Conservation (phyloP, 1,140 invertebrate species). For the Dendroctonus valens region DNA sequence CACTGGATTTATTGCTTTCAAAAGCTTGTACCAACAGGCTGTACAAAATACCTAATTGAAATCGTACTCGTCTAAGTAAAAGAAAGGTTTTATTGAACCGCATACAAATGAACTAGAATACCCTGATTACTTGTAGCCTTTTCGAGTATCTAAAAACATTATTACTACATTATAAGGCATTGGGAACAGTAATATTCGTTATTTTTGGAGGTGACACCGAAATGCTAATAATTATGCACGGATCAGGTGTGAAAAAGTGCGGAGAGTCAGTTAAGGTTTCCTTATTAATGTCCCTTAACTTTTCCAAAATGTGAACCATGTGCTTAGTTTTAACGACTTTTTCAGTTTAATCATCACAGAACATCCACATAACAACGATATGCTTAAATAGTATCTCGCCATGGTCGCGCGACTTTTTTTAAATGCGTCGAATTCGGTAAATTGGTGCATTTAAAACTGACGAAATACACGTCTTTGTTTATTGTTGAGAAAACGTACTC, state of each 20-base stretch:
- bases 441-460: not conserved
- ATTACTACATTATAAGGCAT: constrained; percentile 25
- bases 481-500: not conserved
- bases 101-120: not conserved
- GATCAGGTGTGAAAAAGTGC: not conserved
- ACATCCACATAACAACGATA: not conserved
- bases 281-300: not conserved
- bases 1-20: not conserved
- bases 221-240: not conserved
- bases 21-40: not conserved
- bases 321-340: not conserved
- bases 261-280: not conserved
- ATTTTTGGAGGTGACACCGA: not conserved
- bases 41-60: not conserved
- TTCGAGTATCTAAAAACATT: constrained; percentile 8
- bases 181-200: constrained; percentile 2
- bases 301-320: not conserved
- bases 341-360: not conserved
- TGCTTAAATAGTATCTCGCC: not conserved
- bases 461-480: not conserved
- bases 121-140: not conserved
- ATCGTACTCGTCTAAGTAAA: not conserved
- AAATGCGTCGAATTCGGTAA: not conserved
- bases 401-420: not conserved
- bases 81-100: not conserved